Percentiles rank a stretch among this genome's conserved stretches.
Evolutionary conservation across 2,113 vertebrate species (phyloP).

Genomic region (Urocitellus parryii): DNA sequence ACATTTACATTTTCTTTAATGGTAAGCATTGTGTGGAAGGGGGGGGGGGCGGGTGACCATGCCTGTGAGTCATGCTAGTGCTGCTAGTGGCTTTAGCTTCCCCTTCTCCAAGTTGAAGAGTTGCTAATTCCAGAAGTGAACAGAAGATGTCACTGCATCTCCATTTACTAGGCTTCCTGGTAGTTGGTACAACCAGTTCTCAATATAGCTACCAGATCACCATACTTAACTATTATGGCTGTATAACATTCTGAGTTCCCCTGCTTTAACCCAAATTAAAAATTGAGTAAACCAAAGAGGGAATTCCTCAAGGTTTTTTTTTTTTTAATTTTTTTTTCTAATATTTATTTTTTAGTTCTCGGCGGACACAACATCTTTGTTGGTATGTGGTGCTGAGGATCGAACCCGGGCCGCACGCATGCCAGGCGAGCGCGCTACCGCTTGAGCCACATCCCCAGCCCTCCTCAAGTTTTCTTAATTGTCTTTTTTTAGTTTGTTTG

Average conservation of each 20-base stretch:
- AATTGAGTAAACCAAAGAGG: background rate
- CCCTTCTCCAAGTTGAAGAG: background rate
- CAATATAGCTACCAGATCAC: background rate
- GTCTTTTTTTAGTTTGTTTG: background rate
- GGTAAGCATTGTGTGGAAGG: background rate
- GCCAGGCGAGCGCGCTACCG: too few species aligned
- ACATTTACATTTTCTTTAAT: background rate
- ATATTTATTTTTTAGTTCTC: too few species aligned
- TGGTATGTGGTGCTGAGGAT: too few species aligned
- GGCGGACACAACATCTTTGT: too few species aligned
- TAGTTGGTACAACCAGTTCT: background rate
- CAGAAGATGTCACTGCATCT: conserved; percentile 81
- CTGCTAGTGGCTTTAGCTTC: background rate
- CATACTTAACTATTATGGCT: background rate
- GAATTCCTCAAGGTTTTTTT: background rate
- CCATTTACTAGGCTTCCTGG: background rate
- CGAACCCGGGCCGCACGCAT: too few species aligned
- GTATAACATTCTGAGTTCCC: background rate
- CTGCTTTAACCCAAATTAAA: background rate
- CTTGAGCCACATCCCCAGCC: too few species aligned
- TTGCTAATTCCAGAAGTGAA: conserved; percentile 47
- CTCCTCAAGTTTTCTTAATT: background rate
- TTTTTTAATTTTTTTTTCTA: background rate
- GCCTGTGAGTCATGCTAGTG: background rate
- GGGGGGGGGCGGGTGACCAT: background rate